A percentile compares a stretch with the other conserved stretches of the same genome.
phyloP scores from a whole-genome alignment of 64 coral and sea anemone genomes.

The Orbicella faveolata region DNA sequence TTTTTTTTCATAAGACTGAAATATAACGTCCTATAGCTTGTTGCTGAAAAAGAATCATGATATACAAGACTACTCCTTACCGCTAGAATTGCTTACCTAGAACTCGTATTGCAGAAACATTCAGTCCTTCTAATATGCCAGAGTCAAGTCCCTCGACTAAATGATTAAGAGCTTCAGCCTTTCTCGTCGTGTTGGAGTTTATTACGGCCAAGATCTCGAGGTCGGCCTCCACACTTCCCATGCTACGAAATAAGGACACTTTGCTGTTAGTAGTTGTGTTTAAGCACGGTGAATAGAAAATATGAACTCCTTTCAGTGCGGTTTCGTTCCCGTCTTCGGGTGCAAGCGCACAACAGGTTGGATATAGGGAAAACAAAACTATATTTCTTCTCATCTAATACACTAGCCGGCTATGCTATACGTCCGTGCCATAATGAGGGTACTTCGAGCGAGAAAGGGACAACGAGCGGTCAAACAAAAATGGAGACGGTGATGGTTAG shows the following conservation, averaged over 20 bases:
- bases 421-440: too few species aligned
- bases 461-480: too few species aligned
- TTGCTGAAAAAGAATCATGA: neutral
- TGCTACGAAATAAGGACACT: neutral
- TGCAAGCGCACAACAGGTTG: too few species aligned
- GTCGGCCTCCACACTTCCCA: neutral
- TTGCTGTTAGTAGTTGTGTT: neutral
- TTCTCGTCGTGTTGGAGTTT: neutral
- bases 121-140: neutral
- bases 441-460: too few species aligned
- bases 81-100: neutral
- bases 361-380: too few species aligned
- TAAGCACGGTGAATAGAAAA: neutral
- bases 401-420: too few species aligned
- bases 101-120: neutral
- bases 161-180: neutral
- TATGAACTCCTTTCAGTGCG: neutral
- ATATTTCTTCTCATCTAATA: too few species aligned
- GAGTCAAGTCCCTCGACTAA: neutral
- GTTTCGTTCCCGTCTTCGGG: neutral
- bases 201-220: neutral
- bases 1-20: too few species aligned
- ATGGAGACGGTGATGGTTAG: too few species aligned
- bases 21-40: too few species aligned
- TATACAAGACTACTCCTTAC: neutral